Conservation (phyloP, 1,140 invertebrate genomes). For the Pantala flavescens region DNA sequence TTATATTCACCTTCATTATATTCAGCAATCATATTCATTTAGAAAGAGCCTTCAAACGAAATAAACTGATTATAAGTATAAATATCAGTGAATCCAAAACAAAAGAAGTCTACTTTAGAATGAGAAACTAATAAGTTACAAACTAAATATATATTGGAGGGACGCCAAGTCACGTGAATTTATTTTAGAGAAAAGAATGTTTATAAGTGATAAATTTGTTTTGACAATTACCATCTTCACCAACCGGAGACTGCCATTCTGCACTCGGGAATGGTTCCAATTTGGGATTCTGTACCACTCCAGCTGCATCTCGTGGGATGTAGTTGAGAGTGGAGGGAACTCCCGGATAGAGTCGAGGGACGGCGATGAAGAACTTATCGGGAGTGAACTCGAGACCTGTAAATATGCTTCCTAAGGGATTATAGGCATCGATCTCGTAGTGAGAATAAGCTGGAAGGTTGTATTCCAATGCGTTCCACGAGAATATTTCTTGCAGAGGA, state of each 20-base stretch:
- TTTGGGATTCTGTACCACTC: neutral
- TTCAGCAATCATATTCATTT: too few relatives aligned
- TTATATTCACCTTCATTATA: too few relatives aligned
- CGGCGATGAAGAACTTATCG: conserved; percentile 60
- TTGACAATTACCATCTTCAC: neutral
- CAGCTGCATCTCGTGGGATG: conserved; percentile 36
- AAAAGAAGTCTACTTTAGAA: too few relatives aligned
- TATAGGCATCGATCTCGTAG: neutral
- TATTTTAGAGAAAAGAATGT: too few relatives aligned
- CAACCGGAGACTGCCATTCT: neutral
- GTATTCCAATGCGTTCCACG: neutral
- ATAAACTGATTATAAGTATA: too few relatives aligned
- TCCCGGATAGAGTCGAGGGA: conserved; percentile 64
- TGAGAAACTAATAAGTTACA: too few relatives aligned
- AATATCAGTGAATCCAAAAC: too few relatives aligned
- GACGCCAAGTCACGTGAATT: too few relatives aligned
- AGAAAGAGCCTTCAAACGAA: too few relatives aligned
- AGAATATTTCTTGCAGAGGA: neutral
- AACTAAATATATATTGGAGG: too few relatives aligned
- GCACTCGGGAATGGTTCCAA: neutral
- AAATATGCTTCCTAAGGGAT: conserved; percentile 37
- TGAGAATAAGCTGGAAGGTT: neutral
- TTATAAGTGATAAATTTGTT: too few relatives aligned
- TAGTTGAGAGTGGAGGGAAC: conserved; percentile 61
- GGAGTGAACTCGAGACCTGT: conserved; percentile 60